Conservation (phyloP, 2,888 invertebrate species). For the Sinotaia quadrata region DNA sequence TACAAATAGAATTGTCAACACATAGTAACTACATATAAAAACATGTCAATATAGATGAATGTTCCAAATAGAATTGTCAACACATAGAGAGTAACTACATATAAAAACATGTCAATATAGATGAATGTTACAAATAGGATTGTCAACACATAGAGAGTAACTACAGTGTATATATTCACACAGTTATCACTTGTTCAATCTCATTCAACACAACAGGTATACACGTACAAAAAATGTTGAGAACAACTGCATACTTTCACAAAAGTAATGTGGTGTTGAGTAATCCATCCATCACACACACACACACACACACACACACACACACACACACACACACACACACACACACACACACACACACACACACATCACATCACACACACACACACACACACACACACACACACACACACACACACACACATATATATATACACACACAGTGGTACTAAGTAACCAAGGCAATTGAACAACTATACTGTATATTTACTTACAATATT, state of each 20-base stretch:
- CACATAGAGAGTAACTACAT: no score
- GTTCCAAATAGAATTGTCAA: no score
- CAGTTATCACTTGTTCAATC: no score
- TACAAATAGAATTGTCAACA: no score
- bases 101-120: no score
- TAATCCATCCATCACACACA: background rate
- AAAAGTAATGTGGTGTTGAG: background rate
- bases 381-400: slow-evolving; percentile 9
- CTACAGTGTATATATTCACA: no score
- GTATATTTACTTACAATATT: background rate
- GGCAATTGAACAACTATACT: background rate
- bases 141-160: no score
- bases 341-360: slow-evolving; percentile 4
- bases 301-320: slow-evolving; percentile 5
- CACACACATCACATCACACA: no score
- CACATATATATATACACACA: background rate
- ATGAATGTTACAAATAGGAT: no score
- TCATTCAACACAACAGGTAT: background rate
- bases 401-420: background rate
- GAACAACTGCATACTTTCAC: background rate
- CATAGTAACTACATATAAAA: no score
- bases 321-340: slow-evolving; percentile 3
- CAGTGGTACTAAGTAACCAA: no score
- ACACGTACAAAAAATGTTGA: background rate
- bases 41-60: no score